Percentiles rank a stretch among this genome's conserved stretches.
phyloP scores from a whole-genome alignment of 2,113 vertebrate genomes.

The Corythornis cristatus region DNA sequence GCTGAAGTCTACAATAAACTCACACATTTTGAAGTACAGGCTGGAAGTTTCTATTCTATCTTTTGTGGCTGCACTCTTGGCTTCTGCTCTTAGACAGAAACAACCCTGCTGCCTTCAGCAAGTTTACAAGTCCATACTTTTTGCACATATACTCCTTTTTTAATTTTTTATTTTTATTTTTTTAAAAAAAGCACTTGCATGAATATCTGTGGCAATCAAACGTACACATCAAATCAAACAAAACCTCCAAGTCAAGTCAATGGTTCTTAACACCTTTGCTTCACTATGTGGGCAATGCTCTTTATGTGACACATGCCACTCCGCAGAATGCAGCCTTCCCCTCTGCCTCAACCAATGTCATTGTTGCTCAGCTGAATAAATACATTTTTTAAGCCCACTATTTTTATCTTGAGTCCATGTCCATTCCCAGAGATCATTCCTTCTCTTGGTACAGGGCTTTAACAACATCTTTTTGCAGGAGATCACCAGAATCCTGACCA shows the following conservation, averaged over 20 bases:
- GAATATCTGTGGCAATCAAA: constrained; percentile 38
- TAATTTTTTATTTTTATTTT: neutral
- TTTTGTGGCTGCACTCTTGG: neutral
- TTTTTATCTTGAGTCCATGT: neutral
- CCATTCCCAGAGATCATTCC: constrained; percentile 15
- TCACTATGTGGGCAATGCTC: neutral
- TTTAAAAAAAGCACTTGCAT: neutral
- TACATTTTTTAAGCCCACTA: constrained; percentile 14
- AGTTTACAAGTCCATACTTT: neutral
- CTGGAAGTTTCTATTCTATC: neutral
- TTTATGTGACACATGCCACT: accelerated
- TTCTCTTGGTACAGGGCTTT: neutral
- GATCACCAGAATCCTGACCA: neutral
- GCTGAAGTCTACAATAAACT: neutral
- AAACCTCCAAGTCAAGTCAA: neutral
- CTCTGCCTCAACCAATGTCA: neutral
- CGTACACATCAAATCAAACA: neutral
- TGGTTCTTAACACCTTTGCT: neutral
- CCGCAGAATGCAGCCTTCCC: neutral
- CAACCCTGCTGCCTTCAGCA: neutral
- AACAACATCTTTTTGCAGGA: neutral
- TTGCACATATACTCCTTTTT: neutral
- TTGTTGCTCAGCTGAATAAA: constrained; percentile 52
- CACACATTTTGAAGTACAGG: neutral
- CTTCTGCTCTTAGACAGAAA: neutral